phyloP scores from a whole-genome alignment of 2,113 vertebrate species.

The Indicator indicator region DNA sequence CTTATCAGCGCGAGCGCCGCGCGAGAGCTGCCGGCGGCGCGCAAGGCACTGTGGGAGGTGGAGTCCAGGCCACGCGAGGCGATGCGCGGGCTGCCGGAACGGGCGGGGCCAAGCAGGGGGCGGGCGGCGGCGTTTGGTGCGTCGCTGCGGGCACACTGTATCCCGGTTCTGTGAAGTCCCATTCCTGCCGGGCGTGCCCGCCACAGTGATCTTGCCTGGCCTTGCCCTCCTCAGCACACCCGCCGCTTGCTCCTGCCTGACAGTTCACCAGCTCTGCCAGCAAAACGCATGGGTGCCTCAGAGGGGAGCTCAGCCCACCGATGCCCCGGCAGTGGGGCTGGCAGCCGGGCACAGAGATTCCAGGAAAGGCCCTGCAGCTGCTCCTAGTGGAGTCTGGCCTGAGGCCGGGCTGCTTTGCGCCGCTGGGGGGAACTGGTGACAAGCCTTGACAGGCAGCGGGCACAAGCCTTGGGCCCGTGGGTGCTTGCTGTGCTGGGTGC shows the following conservation, averaged over 20 bases:
- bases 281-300: rapidly evolving
- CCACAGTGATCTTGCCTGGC: neutral
- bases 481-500: neutral
- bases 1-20: rapidly evolving
- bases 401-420: neutral
- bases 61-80: neutral
- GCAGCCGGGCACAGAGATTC: too few species aligned
- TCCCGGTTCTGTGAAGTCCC: too few species aligned
- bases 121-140: neutral
- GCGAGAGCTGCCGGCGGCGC: rapidly evolving
- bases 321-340: too few species aligned
- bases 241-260: neutral
- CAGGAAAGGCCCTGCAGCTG: neutral
- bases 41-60: neutral
- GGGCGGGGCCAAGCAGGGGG: neutral
- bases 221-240: neutral
- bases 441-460: neutral
- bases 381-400: neutral
- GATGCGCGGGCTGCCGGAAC: rapidly evolving
- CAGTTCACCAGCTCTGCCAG: rapidly evolving
- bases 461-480: neutral
- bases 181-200: neutral
- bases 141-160: too few species aligned
- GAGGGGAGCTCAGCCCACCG: neutral
- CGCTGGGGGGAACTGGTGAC: neutral